Evolutionary conservation across 2,797 vertebrate genomes (phyloP), one percentile per base, ranked within the genome.

Genomic region (Sebastes taczanowskii): DNA sequence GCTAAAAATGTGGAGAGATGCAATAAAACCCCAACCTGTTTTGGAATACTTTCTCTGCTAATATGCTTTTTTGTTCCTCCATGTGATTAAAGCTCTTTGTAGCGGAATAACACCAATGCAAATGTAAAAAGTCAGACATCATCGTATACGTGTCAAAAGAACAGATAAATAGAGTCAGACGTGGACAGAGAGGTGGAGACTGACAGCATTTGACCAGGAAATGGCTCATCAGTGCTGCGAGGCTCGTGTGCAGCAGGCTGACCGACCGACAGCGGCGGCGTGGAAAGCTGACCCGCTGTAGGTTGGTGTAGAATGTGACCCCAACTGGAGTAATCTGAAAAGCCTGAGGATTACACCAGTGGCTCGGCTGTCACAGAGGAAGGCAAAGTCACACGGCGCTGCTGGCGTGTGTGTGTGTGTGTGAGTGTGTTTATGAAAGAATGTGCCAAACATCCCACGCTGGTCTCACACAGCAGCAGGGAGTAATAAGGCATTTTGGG

Each of bases 241-340:
- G 73, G 80, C 80, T 83, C 8, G 61, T 67, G 81, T 62, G 84
- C 77, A 86, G 84, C 78, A 83, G 68, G 29, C 80, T 32, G 76
- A 56, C 66, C 49, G 29, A 70, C 71, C 85, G 91, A 84, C 80
- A 87, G 85, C 52, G 52, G 65, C 86, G 11, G 85, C 22, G 63
- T 88, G 80, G 91, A 92, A 91, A 92, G 88, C 91, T 90, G 91
- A 93, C 91, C 91, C 82, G 71, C 84, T 89, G 90, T 82, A 90
- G 88, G 91, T 85, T 91, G 90, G 89, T 92, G 92, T 92, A 91
- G 92, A 95, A 94, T 94, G 93, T 95, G 94, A 95, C 93, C 93
- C 93, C 92, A 93, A 93, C 92, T 88, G 91, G 86, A 92, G 93
- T 95, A 95, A 95, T 95, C 94, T 95, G 94, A 94, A 95, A 95